These are phyloP conservation scores for Heterocephalus glaber DNA, from an alignment of 2,113 vertebrate genomes.

Conservation along the genomic window DNA sequence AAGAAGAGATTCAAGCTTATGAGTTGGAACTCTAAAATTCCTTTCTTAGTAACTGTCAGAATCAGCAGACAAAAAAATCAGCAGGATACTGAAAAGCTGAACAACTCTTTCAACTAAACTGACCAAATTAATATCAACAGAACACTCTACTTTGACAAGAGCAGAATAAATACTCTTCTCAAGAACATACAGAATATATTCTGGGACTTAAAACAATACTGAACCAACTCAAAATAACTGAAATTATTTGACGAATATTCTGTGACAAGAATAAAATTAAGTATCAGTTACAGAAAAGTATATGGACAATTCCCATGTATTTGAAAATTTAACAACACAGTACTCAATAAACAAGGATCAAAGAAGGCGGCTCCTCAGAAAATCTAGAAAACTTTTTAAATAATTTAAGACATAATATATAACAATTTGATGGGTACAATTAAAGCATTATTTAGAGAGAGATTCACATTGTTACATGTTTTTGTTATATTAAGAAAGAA, in stretches of 20 bases:
- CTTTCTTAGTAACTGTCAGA: background rate
- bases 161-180: background rate
- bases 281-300: slow-evolving; percentile 2
- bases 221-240: background rate
- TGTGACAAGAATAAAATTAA: slow-evolving; percentile 36
- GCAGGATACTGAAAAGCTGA: background rate
- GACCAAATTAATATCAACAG: background rate
- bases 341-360: background rate
- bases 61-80: background rate
- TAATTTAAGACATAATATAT: background rate
- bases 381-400: slow-evolving; percentile 2
- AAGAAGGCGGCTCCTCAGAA: background rate
- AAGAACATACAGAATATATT: background rate
- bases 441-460: background rate
- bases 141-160: background rate
- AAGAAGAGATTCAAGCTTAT: background rate
- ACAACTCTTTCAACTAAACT: background rate
- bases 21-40: background rate
- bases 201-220: background rate
- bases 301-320: background rate
- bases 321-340: slow-evolving; percentile 14
- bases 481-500: background rate
- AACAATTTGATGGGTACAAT: background rate
- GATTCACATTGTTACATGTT: background rate
- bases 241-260: background rate